Conservation (phyloP, 53 echinoderm and acorn worm species). For the Arbacia lixula region DNA sequence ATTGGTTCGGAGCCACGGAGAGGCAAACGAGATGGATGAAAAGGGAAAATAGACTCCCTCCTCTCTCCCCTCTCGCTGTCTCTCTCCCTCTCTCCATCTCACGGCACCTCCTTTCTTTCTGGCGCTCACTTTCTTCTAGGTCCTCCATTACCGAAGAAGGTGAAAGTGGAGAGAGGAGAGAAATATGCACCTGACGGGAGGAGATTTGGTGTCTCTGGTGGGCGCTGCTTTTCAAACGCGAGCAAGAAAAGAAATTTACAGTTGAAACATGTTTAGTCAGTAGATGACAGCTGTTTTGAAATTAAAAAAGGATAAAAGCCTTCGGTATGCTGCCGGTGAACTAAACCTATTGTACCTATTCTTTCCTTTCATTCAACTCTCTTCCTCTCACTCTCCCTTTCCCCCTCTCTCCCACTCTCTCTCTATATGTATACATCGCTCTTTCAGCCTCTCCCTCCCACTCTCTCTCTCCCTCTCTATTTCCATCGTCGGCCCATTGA, state of each 20-base stretch:
- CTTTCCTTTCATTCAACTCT: conserved; percentile 1
- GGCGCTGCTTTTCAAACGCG: conserved; percentile 8
- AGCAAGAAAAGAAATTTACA: conserved; percentile 25
- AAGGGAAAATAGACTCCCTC: conserved; percentile 15
- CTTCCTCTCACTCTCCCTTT: neutral
- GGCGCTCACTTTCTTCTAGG: neutral
- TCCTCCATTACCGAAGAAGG: too few relatives aligned
- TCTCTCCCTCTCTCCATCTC: neutral
- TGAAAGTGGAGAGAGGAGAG: neutral
- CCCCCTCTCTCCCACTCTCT: neutral
- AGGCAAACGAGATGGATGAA: conserved; percentile 39
- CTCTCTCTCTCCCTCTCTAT: neutral
- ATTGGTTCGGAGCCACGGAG: conserved; percentile 32
- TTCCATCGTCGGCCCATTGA: conserved; percentile 46
- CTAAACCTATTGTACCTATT: conserved; percentile 47
- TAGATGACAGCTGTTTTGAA: conserved; percentile 57
- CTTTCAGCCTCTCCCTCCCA: neutral
- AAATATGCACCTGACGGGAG: conserved; percentile 20
- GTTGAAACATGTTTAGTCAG: conserved; percentile 45
- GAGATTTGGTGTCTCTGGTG: conserved; percentile 48
- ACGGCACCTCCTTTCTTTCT: neutral
- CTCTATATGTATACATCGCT: neutral
- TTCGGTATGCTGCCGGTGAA: neutral
- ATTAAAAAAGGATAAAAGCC: conserved; percentile 47
- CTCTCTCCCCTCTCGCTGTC: neutral